Evolutionary conservation across 1,140 invertebrate genomes (phyloP), one percentile per base, ranked within the genome.

Genomic region (Lordiphosa collinella): DNA sequence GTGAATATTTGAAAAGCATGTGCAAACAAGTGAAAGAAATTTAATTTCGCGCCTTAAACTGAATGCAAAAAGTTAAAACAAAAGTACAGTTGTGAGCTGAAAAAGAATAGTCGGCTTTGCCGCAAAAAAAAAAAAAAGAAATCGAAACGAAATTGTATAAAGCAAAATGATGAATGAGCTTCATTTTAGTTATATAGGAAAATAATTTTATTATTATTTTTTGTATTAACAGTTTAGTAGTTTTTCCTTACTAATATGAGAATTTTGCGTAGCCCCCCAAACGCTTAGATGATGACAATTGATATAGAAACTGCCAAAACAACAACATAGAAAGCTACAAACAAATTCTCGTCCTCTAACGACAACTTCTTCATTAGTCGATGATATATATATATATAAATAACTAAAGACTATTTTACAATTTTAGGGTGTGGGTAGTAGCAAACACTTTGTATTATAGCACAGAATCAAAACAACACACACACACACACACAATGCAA

Each of bases 361-460:
- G 79, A 88, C 89, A 89, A 88, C 89, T 90, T 89, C 89, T 90
- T 89, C 89, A 88, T 88, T 89, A 88, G 89, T 89, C 87, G 86
- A 70, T 62, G 57, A 76, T 41, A 80, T 82, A 75, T 69, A 70
- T 63, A 64, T 72, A 58, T 63, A 56, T 73, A 71, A 57, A 71
- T 70, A 78, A 73, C 79, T 73, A 66, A 69, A 73, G 64, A 84
- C 68, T 84, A 85, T 73, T 84, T 84, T 84, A 72, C 68, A 68
- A 48, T 50, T 72, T 82, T 82, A 84, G 79, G 78, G 73, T 84
- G 79, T 84, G 78, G 78, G 78, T 84, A 84, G 69, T 63, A 79
- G 64, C 62, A 58, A 63, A 78, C 76, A 84, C 78, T 85, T 76
- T 84, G 78, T 84, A 84, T 78, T 73, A 84, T 84, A 85, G 60